Evolutionary conservation across 2,888 invertebrate species (phyloP), one percentile per base, ranked within the genome.

Genomic region (Drosophila anceps): DNA sequence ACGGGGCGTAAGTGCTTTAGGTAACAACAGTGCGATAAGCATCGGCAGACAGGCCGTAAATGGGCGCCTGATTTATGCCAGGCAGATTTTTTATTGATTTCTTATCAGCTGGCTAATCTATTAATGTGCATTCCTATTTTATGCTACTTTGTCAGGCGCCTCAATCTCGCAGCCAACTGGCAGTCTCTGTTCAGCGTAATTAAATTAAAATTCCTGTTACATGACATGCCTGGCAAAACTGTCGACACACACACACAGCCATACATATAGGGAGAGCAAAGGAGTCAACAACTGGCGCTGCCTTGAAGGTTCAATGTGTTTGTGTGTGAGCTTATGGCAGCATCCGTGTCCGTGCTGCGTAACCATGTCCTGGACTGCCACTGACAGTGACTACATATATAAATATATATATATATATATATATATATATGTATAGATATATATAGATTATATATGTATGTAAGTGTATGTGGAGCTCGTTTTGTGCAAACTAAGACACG

Each of bases 401-500:
- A 41, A 44, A 29, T 63, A 44, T 58, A 60, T 64, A 6, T 12
- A 27, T 39, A 27, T 27, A 24, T 8, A n/a, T 27, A 24, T n/a
- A 53, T 53, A 6, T 18, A 53, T 5, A 5, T 60, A n/a, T n/a
- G 2, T 29, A 29, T n/a, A 9, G n/a, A n/a, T 33, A 33, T 33
- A 33, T 33, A 24, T 24, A 24, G 2, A 4, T 10, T 48, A 10
- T 20, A 18, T 70, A 31, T 54, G 13, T 62, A 37, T 60, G 51
- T 68, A 55, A 65, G 43, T 55, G 24, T 76, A 70, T 75, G 70
- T 81, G 69, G 75, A 75, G 83, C 80, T 84, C 82, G 78, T 81
- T 79, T 78, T 87, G 82, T 85, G 90, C 87, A 87, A 88, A 90
- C 89, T 89, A 90, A 90, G 88, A 84, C 88, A 86, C 88, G 82